Conservation (phyloP, 1,140 invertebrate genomes). For the Popillia japonica region DNA sequence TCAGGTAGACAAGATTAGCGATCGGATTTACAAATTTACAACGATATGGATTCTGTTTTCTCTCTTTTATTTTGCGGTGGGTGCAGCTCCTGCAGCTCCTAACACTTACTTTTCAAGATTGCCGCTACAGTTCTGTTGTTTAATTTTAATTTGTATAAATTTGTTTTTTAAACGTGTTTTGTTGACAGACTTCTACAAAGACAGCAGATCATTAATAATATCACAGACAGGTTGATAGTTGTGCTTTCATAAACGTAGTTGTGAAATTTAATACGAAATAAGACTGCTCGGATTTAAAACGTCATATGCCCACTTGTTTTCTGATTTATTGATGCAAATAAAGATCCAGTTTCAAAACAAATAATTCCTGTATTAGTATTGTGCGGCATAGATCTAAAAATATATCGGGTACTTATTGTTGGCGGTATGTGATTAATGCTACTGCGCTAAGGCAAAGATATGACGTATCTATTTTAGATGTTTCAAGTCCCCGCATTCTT, state of each 20-base stretch:
- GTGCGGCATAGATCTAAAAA: background rate
- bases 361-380: background rate
- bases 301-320: background rate
- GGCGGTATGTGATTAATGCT: background rate
- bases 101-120: no score
- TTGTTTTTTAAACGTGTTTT: no score
- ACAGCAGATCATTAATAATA: no score
- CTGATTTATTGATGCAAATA: conserved; percentile 6
- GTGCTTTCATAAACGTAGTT: background rate
- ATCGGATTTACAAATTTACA: no score
- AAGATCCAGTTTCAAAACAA: conserved; percentile 6
- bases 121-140: no score
- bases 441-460: background rate
- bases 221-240: no score
- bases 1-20: no score
- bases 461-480: background rate
- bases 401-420: background rate
- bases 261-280: conserved; percentile 5
- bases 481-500: background rate
- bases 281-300: background rate
- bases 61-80: no score
- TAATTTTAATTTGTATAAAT: no score
- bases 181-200: no score
- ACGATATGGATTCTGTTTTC: no score
- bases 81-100: no score